Conservation (phyloP, 1,140 invertebrate species). For the Delia radicum region DNA sequence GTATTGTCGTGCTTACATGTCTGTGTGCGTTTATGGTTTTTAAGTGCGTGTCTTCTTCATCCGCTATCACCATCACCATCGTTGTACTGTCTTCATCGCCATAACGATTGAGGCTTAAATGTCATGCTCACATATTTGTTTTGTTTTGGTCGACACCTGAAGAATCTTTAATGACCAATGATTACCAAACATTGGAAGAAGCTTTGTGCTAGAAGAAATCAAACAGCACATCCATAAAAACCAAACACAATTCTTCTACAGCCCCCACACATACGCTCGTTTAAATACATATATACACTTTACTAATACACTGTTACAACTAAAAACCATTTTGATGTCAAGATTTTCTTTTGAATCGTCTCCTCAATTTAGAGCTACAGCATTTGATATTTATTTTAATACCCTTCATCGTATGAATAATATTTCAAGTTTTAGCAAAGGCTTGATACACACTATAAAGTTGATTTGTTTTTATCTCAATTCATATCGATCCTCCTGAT, state of each 20-base stretch:
- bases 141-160: conserved; percentile 18
- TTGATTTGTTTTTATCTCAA: too few species aligned
- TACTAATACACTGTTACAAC: not conserved
- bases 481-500: too few species aligned
- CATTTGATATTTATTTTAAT: not conserved
- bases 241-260: not conserved
- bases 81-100: not conserved
- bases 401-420: too few species aligned
- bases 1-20: not conserved
- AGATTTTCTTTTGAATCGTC: not conserved
- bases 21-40: not conserved
- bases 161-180: conserved; percentile 24
- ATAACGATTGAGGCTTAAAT: not conserved
- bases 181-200: conserved; percentile 2
- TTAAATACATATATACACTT: not conserved
- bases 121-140: not conserved
- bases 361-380: not conserved
- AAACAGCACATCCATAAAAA: conserved; percentile 1
- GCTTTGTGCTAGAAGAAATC: not conserved
- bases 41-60: not conserved
- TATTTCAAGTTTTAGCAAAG: too few species aligned
- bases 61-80: conserved; percentile 7
- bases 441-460: too few species aligned
- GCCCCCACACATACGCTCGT: not conserved
- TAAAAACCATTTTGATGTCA: not conserved